These are phyloP conservation scores for Magallana angulata DNA, from an alignment of 1,140 invertebrate genomes.

Conservation along the genomic window DNA sequence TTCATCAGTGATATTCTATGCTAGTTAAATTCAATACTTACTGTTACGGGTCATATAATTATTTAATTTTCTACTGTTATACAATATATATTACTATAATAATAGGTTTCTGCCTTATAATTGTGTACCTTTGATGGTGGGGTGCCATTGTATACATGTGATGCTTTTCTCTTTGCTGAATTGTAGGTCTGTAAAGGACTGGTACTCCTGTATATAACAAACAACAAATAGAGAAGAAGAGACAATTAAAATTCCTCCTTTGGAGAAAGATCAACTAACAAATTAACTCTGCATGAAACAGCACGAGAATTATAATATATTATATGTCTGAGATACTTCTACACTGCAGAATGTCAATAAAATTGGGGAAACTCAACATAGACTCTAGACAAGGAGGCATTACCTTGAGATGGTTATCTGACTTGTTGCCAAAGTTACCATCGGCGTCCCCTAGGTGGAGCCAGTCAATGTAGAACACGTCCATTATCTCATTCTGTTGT, in stretches of 20 bases:
- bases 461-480: slow-evolving; percentile 80
- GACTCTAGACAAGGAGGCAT: background rate
- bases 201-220: slow-evolving; percentile 76
- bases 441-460: slow-evolving; percentile 75
- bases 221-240: background rate
- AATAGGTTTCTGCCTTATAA: too few species aligned
- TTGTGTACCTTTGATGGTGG: slow-evolving; percentile 74
- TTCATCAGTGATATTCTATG: too few species aligned
- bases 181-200: slow-evolving; percentile 80
- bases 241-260: background rate
- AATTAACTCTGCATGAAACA: too few species aligned
- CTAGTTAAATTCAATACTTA: too few species aligned
- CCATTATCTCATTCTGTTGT: slow-evolving; percentile 80
- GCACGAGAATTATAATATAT: too few species aligned
- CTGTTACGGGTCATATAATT: too few species aligned
- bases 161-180: slow-evolving; percentile 80
- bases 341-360: too few species aligned
- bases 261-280: too few species aligned
- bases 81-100: too few species aligned
- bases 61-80: too few species aligned
- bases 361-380: background rate
- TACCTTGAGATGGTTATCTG: slow-evolving; percentile 80
- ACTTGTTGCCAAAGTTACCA: slow-evolving; percentile 76
- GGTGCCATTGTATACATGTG: slow-evolving; percentile 81
- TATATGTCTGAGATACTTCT: too few species aligned